phyloP scores from a whole-genome alignment of 2,113 vertebrate genomes.

The Azemiops feae region DNA sequence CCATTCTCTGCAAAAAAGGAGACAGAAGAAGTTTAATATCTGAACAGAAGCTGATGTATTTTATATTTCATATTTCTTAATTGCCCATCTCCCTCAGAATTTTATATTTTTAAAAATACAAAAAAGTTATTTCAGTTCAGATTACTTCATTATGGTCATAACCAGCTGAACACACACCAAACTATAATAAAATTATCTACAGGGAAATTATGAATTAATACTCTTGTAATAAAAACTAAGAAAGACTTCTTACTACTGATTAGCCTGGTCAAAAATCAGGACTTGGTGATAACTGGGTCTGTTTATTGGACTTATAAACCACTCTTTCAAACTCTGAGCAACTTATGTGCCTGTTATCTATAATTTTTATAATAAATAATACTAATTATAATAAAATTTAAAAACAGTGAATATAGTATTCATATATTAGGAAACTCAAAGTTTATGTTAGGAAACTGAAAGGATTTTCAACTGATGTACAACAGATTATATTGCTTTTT shows the following conservation, averaged over 20 bases:
- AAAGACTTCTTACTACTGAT: neutral
- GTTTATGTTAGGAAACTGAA: neutral
- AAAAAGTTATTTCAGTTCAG: neutral
- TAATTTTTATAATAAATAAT: neutral
- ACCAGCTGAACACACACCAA: neutral
- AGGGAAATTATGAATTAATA: slow-evolving; percentile 10
- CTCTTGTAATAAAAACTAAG: neutral
- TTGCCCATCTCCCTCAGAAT: neutral
- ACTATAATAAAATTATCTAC: neutral
- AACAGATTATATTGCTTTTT: neutral
- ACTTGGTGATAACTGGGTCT: neutral
- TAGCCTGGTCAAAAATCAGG: neutral
- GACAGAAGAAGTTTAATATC: neutral
- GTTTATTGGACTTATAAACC: neutral
- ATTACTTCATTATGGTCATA: neutral
- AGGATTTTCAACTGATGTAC: neutral
- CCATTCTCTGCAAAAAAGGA: slow-evolving; percentile 82
- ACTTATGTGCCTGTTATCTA: neutral
- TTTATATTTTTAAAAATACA: neutral
- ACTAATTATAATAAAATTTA: neutral
- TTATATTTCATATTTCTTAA: neutral
- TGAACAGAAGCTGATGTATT: neutral
- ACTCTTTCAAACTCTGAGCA: neutral
- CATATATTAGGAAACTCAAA: neutral
- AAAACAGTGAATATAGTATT: neutral